Percentiles rank a stretch among this genome's conserved stretches.
phyloP scores from a whole-genome alignment of 2,113 vertebrate species.

The human (Homo sapiens) region GRCh38 chr16:8975501-8976000 shows the following conservation, averaged over 20 bases:
- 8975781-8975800: neutral
- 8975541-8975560: no score
- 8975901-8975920: no score
- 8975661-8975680: neutral
- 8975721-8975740: fast-evolving
- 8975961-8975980: no score
- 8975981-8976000: no score
- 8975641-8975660: neutral
- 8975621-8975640: neutral
- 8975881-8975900: no score
- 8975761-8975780: neutral
- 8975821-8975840: neutral
- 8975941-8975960: no score
- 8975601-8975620: neutral
- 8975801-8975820: neutral
- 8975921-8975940: no score
- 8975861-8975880: no score
- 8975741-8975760: neutral
- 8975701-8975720: neutral
- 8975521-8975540: no score
- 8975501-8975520: no score
- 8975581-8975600: neutral
- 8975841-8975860: no score
- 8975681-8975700: neutral
- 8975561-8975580: neutral